A percentile compares a stretch with the other conserved stretches of the same genome.
Evolutionary conservation across 30 jellyfish, hydroid and myxozoan genomes (phyloP).

Genomic region (Phacellophora camtschatica): DNA sequence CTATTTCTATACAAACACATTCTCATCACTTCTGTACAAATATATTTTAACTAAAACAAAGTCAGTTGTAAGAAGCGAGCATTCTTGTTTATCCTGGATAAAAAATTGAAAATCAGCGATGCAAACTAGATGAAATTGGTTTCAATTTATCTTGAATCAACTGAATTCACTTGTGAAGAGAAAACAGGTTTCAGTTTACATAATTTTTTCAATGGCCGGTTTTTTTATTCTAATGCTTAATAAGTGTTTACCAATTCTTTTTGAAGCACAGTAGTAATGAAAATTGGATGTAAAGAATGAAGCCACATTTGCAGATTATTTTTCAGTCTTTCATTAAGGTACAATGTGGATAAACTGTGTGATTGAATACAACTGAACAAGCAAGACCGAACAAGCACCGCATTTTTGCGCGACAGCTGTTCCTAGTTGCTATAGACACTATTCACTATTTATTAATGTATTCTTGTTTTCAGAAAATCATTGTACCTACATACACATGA

Average conservation of each 20-base stretch:
- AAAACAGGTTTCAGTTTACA: not conserved
- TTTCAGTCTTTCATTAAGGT: not conserved
- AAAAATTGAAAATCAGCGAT: not conserved
- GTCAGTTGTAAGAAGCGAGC: not conserved
- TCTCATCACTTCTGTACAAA: not conserved
- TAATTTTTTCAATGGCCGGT: not conserved
- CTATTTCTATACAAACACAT: not conserved
- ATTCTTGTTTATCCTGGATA: not conserved
- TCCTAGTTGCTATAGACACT: not conserved
- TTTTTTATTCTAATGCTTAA: not conserved
- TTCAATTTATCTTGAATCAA: conserved; percentile 5
- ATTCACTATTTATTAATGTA: not conserved
- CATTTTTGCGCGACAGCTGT: conserved; percentile 6
- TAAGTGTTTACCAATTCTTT: not conserved
- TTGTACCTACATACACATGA: not conserved
- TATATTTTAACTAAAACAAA: not conserved
- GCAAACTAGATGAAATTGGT: conserved; percentile 1
- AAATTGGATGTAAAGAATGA: not conserved
- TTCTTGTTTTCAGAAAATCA: not conserved
- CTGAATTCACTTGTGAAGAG: not conserved
- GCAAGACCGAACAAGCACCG: conserved; percentile 15
- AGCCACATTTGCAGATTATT: conserved; percentile 37
- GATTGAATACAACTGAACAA: not conserved
- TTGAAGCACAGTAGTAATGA: not conserved
- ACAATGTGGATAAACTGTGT: conserved; percentile 15